Evolutionary conservation across 2,113 vertebrate species (phyloP), one percentile per base, ranked within the genome.

Genomic region (Platichthys stellatus): DNA sequence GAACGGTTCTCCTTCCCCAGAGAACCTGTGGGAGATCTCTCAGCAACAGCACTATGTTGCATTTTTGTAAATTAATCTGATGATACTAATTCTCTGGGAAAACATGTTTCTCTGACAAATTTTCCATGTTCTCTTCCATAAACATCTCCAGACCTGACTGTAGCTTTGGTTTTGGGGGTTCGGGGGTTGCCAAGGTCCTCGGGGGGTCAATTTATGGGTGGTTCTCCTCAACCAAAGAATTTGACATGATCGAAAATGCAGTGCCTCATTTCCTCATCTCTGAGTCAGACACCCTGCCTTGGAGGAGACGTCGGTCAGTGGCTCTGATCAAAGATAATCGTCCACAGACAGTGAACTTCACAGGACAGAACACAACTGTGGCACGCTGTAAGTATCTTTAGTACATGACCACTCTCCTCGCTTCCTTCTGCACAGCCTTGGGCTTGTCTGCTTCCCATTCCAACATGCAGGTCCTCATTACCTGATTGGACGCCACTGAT

Each of bases 401-500:
- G 51, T 86, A 82, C 79, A 72, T 74, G 65, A 80, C 77, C 18
- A 23, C 53, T 35, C 79, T 75, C 56, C 72, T 8, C 59, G 38
- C 69, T 74, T 65, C 65, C 82, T 88, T 62, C 73, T 72, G 60
- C 71, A 86, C 84, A 72, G 78, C 86, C 78, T 0, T 57, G 65
- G 76, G 75, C 74, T 69, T 84, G 76, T 86, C 86, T 91, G 89
- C 83, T 88, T 90, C 85, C 74, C 80, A 80, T 91, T 92, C 83
- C 80, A 92, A 73, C 74, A 79, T 63, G 35, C 79, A 83, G 80
- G 80, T 91, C 74, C 84, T 91, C 89, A 92, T 93, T 91, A 91
- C 81, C 87, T 91, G 86, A 93, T 91, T 92, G 88, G 90, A 89
- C 17, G 60, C 71, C 20, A 26, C 86, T 93, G 91, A 92, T 92